Conservation (phyloP, 2,888 invertebrate species). For the Azorinus chamasolen region DNA sequence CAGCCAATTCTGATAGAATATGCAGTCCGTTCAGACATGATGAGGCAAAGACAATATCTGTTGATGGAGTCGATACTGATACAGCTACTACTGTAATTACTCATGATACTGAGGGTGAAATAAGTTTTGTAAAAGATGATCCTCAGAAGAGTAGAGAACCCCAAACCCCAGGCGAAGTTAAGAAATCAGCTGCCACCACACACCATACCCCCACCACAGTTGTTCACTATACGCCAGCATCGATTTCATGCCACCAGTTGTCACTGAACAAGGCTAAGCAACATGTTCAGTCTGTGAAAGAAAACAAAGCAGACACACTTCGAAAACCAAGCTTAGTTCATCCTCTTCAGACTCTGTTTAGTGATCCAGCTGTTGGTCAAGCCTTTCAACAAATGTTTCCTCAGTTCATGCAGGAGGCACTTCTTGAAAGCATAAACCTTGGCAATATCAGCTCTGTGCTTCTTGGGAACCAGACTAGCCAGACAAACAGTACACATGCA, state of each 20-base stretch:
- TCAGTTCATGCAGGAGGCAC: conserved; percentile 54
- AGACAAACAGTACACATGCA: not conserved
- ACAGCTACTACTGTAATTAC: too few species aligned
- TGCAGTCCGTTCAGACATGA: not conserved
- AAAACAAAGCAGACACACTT: conserved; percentile 5
- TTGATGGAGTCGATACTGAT: not conserved
- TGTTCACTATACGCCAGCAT: conserved; percentile 59
- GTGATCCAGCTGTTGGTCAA: conserved; percentile 48
- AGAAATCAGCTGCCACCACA: conserved; percentile 45
- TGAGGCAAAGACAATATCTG: not conserved
- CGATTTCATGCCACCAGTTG: conserved; percentile 53
- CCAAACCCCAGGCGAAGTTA: not conserved
- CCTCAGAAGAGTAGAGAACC: too few species aligned
- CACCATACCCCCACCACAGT: conserved; percentile 56
- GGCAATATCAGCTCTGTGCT: conserved; percentile 6
- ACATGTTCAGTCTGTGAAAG: conserved; percentile 26
- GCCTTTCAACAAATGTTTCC: conserved; percentile 64
- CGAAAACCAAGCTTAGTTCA: conserved; percentile 25
- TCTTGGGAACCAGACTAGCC: not conserved
- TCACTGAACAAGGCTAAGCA: conserved; percentile 53
- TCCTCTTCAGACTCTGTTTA: conserved; percentile 55
- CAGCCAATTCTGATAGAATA: conserved; percentile 38
- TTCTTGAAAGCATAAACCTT: conserved; percentile 38
- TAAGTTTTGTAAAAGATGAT: too few species aligned
- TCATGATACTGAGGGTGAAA: too few species aligned